Evolutionary conservation across 2,888 invertebrate species (phyloP), one percentile per base, ranked within the genome.

Genomic region (Tolmerus cingulatus): DNA sequence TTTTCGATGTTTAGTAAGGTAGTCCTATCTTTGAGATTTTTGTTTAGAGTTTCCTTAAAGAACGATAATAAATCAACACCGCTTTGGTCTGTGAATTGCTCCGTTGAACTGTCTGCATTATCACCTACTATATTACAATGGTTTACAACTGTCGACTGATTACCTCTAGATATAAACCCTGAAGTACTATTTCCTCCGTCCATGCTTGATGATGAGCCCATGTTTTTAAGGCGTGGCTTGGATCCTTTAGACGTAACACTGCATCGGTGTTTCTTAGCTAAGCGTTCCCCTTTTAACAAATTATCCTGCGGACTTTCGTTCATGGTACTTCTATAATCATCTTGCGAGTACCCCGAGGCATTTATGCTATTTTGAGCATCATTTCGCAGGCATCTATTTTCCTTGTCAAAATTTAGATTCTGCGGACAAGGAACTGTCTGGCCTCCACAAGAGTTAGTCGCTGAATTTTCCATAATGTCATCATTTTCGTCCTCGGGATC

Each of bases 31-130:
- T 97, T 97, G 55, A 96, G 95, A 92, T 97, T 98, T 92, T 97
- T 97, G 92, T 98, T 97, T 86, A 99, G 94, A 0, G 98, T 98
- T 89, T 97, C 97, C 88, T 96, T 96, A 88, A 99, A 96, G 92
- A 99, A 99, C 89, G 95, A 95, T 89, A 97, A 96, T 89, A 98
- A 93, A 91, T 99, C 97, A 3, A 96, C 95, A 57, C 96, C 97
- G 86, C 92, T 92, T 85, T 95, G 95, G 91, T 97, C 97, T 37
- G 95, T 95, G 90, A 95, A 95, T 91, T 95, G 94, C 91, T 96
- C 96, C 88, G 95, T 95, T 92, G 96, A 96, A 91, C 95, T 96
- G 92, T 96, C 96, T 96, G 93, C n/a, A 85, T 74, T 46, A 86
- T 55, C 19, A 84, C 40, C 23, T 66, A 84, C n/a, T 76, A 37